Evolutionary conservation across 2,888 invertebrate species (phyloP).

Genomic region (Dryobota labecula): DNA sequence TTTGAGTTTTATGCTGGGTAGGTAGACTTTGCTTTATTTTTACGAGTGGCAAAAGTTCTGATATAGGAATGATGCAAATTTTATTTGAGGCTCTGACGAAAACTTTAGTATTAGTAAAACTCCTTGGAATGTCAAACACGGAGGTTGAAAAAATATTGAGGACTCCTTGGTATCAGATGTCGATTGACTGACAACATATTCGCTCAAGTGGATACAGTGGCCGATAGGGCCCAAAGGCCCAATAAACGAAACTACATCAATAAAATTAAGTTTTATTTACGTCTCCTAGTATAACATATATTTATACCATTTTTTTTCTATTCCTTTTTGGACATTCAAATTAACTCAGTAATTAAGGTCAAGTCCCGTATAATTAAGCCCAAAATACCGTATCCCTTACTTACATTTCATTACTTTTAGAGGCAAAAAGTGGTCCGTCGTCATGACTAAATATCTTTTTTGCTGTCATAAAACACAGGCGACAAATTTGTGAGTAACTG

Average conservation of each 20-base stretch:
- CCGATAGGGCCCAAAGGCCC: no score
- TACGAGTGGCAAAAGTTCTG: conserved; percentile 35
- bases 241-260: background rate
- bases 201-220: no score
- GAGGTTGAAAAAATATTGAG: no score
- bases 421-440: conserved; percentile 42
- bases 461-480: conserved; percentile 51
- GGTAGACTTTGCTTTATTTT: conserved; percentile 39
- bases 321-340: conserved; percentile 28
- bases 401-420: conserved; percentile 45
- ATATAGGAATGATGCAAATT: conserved; percentile 34
- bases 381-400: conserved; percentile 37
- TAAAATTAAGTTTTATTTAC: background rate
- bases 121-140: background rate
- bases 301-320: conserved; percentile 18
- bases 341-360: conserved; percentile 41
- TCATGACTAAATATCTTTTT: conserved; percentile 52
- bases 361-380: conserved; percentile 37
- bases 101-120: conserved; percentile 23
- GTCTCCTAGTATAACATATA: background rate
- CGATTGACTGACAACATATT: no score
- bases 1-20: conserved; percentile 34
- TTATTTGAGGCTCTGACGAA: conserved; percentile 24
- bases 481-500: conserved; percentile 55
- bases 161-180: no score